These are phyloP conservation scores for Rhagium mordax DNA, from an alignment of 2,888 invertebrate genomes.

Conservation along the genomic window DNA sequence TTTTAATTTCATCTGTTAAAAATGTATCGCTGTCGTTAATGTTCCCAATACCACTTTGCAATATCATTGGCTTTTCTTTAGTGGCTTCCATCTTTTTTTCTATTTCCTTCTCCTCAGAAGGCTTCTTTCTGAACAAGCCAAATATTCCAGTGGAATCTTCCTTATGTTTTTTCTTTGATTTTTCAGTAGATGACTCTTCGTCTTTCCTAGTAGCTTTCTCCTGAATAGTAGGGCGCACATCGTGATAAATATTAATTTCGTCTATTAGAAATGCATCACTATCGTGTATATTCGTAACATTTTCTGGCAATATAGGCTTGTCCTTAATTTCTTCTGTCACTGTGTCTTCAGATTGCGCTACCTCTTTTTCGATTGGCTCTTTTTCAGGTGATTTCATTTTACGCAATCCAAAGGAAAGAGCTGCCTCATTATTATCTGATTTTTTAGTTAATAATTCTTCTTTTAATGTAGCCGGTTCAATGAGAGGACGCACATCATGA, in stretches of 20 bases:
- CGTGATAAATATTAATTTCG: conserved; percentile 22
- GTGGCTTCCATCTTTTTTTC: not conserved
- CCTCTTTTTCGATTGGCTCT: conserved; percentile 21
- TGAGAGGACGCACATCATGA: conserved; percentile 48
- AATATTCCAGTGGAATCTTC: conserved; percentile 11
- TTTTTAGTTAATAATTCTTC: not conserved
- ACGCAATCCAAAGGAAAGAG: conserved; percentile 38
- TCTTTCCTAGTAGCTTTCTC: not conserved
- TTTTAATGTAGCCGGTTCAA: not conserved
- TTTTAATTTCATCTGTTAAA: conserved; percentile 40
- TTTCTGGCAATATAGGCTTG: not conserved
- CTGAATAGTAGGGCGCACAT: conserved; percentile 13
- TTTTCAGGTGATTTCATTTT: conserved; percentile 49
- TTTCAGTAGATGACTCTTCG: not conserved
- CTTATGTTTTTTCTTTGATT: conserved; percentile 38
- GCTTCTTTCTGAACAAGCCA: conserved; percentile 26
- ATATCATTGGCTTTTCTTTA: conserved; percentile 6
- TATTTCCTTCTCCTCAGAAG: conserved; percentile 4
- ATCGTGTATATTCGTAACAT: not conserved
- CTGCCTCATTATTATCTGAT: not conserved
- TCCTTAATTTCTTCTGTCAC: not conserved
- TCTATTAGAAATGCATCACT: conserved; percentile 28
- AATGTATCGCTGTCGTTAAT: conserved; percentile 22
- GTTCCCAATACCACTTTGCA: conserved; percentile 22
- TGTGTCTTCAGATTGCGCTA: not conserved